Percentiles rank a stretch among this genome's conserved stretches.
Conservation (phyloP, 30 jellyfish, hydroid and myxozoan species). For the Catostylus mosaicus region DNA sequence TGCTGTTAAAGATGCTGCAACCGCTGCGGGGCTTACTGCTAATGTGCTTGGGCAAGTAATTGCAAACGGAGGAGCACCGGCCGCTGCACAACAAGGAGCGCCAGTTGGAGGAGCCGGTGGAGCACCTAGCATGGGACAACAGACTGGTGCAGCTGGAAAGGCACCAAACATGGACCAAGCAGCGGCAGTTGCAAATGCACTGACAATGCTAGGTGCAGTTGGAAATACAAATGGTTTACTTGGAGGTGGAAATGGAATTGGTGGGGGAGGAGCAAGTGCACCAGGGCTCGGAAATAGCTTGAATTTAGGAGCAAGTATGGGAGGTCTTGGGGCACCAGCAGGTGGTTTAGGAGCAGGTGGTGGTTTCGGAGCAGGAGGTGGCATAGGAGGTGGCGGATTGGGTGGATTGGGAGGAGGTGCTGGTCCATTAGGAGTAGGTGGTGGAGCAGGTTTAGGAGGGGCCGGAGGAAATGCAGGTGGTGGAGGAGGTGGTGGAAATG, state of each 20-base stretch:
- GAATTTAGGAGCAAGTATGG: conserved; percentile 9
- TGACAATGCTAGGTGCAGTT: conserved; percentile 60
- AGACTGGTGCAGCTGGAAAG: conserved; percentile 48
- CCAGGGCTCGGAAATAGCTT: conserved; percentile 12
- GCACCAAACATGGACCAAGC: conserved; percentile 48
- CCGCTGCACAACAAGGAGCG: conserved; percentile 8
- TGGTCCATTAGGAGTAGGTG: conserved; percentile 32
- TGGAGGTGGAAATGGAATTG: conserved; percentile 77
- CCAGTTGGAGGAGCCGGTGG: conserved; percentile 19
- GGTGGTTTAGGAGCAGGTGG: conserved; percentile 63
- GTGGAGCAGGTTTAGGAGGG: conserved; percentile 50
- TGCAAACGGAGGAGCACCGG: conserved; percentile 40
- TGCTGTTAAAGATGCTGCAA: conserved; percentile 90
- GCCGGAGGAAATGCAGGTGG: conserved; percentile 65
- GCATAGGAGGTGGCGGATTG: conserved; percentile 27
- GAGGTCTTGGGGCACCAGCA: conserved; percentile 53
- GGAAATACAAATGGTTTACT: conserved; percentile 68
- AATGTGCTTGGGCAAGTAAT: conserved; percentile 70
- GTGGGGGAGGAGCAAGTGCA: conserved; percentile 63
- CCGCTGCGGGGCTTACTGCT: conserved; percentile 81
- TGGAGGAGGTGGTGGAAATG: conserved; percentile 42
- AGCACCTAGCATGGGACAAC: conserved; percentile 31
- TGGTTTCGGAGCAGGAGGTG: conserved; percentile 41
- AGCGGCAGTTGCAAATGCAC: conserved; percentile 62
- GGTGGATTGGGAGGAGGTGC: conserved; percentile 36